A percentile compares a stretch with the other conserved stretches of the same genome.
phyloP scores from a whole-genome alignment of 2,113 vertebrate species.

The Epinephelus fuscoguttatus region DNA sequence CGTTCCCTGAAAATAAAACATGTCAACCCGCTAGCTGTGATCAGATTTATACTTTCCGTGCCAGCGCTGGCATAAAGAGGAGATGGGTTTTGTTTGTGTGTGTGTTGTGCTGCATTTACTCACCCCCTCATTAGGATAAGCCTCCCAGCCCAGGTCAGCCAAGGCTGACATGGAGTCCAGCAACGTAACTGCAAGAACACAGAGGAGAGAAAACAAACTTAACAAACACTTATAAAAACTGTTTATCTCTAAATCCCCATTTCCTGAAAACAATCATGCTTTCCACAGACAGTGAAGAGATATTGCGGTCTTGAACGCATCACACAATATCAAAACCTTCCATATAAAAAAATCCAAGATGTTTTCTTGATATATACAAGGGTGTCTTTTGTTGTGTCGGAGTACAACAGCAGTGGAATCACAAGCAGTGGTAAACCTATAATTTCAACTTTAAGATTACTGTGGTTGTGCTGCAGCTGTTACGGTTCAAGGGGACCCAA shows the following conservation, averaged over 20 bases:
- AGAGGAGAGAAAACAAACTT: conserved; percentile 40
- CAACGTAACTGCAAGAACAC: conserved; percentile 84
- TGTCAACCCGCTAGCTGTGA: conserved; percentile 42
- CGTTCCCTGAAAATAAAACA: conserved; percentile 44
- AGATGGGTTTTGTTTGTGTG: not conserved
- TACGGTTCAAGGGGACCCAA: conserved; percentile 47
- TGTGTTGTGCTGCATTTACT: conserved; percentile 67
- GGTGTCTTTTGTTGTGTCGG: conserved; percentile 45
- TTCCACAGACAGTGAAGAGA: not conserved
- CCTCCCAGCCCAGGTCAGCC: conserved; percentile 89
- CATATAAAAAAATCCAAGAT: conserved; percentile 19
- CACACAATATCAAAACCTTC: conserved; percentile 8
- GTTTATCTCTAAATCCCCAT: conserved; percentile 1
- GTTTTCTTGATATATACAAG: conserved; percentile 31
- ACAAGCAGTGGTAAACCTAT: conserved; percentile 46
- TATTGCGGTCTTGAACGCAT: conserved; percentile 1
- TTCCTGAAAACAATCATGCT: not conserved
- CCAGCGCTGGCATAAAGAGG: conserved; percentile 10
- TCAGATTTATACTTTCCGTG: conserved; percentile 38
- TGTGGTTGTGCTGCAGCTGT: conserved; percentile 48
- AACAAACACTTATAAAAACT: not conserved
- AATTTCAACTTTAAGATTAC: conserved; percentile 46
- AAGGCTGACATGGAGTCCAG: conserved; percentile 89
- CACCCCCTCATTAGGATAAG: conserved; percentile 88
- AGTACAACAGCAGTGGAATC: conserved; percentile 35